Base-by-base conservation (phyloP, 2,888 invertebrate species). In the Euplexia lucipara region DNA sequence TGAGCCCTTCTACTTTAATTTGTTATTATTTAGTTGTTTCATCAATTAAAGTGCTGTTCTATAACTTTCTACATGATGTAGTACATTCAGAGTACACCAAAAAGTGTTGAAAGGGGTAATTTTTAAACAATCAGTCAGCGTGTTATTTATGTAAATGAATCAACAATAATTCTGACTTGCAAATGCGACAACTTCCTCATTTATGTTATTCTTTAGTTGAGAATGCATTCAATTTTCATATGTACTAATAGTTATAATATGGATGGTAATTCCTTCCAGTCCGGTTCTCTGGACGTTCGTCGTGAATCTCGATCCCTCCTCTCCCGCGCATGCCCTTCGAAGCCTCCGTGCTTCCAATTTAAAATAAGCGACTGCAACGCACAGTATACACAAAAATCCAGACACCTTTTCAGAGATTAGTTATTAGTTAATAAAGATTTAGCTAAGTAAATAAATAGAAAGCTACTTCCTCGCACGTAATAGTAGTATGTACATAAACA, bases 291-390 rank as follows among this genome's bases (percentile, higher is more conserved):
- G 71, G 83, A 83, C 83, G 83, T 84, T 72, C 69, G 75, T 82
- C 88, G 86, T 88, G 90, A 83, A 91, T 91, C 92, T 92, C 74
- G 90, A 91, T 92, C 88, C 91, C 90, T 86, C 86, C 86, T 83
- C 89, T 86, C 89, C 87, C 89, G 83, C 88, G 84, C 86, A 70
- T 81, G 81, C 88, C 87, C 82, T 80, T 57, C 73, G 59, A 73
- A 84, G 83, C 86, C 86, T 86, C 79, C 83, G 75, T 79, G 81
- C 83, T 83, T 88, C 86, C 88, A 86, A 88, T 90, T 91, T 88
- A 84, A 92, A 91, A 89, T 85, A 88, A 91, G 89, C 89, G 88
- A 88, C 86, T 83, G 68, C 62, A 85, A 81, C 68, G 54, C 58
- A 68, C 68, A 90, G 91, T 87, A 90, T 76, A 84, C 34, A 34